phyloP scores from a whole-genome alignment of 2,113 vertebrate genomes.

The Epinephelus cyanopodus region DNA sequence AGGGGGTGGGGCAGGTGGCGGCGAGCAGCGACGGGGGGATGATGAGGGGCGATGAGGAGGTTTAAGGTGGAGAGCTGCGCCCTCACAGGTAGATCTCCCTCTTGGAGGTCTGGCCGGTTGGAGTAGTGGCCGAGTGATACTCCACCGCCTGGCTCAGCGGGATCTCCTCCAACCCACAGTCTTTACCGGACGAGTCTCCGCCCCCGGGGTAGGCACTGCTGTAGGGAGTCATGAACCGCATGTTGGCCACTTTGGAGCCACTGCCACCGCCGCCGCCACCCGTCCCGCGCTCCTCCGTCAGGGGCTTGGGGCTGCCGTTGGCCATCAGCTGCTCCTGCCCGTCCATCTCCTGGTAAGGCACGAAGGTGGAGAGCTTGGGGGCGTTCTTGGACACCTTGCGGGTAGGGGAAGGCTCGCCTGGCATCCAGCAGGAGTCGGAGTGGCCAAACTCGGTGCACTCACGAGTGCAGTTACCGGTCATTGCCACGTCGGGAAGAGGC shows the following conservation, averaged over 20 bases:
- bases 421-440: conserved; percentile 99
- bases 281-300: conserved; percentile 91
- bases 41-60: not conserved
- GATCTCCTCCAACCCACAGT: conserved; percentile 96
- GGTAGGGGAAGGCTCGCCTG: conserved; percentile 93
- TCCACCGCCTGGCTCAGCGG: conserved; percentile 96
- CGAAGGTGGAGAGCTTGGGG: conserved; percentile 98
- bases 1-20: conserved; percentile 33
- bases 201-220: conserved; percentile 96
- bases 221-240: conserved; percentile 97
- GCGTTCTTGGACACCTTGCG: conserved; percentile 90
- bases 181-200: conserved; percentile 93
- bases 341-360: conserved; percentile 99
- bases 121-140: conserved; percentile 91
- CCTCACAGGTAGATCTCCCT: conserved; percentile 99
- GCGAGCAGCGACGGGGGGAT: conserved; percentile 32
- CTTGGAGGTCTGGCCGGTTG: conserved; percentile 94
- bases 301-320: conserved; percentile 93
- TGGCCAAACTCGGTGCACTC: conserved; percentile 98
- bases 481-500: conserved; percentile 96
- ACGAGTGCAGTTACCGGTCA: conserved; percentile 97
- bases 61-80: conserved; percentile 47
- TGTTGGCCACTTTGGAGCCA: conserved; percentile 94
- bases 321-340: conserved; percentile 92
- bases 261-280: conserved; percentile 65